These are phyloP conservation scores for Pholis gunnellus DNA, from an alignment of 2,113 vertebrate species.

Conservation along the genomic window DNA sequence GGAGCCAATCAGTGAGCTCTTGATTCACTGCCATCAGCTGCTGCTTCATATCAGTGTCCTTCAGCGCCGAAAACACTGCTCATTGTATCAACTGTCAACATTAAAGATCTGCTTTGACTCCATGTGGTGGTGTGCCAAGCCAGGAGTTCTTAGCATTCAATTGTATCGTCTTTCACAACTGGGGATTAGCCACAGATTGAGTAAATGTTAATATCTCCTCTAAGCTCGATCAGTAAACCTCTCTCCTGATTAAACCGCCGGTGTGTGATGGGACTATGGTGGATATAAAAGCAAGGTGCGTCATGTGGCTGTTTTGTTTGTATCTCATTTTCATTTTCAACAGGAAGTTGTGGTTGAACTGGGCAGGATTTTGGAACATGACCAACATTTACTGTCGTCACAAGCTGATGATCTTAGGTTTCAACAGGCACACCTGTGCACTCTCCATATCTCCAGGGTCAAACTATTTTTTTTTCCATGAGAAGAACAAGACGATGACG, in stretches of 20 bases:
- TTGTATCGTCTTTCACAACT: not conserved
- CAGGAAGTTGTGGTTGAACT: not conserved
- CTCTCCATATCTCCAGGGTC: no score
- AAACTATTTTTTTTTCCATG: not conserved
- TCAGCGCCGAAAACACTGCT: not conserved
- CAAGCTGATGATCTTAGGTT: no score
- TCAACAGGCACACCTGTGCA: no score
- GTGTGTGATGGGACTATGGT: not conserved
- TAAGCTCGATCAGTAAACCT: not conserved
- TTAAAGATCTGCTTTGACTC: not conserved
- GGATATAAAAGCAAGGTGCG: not conserved
- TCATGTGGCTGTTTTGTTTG: not conserved
- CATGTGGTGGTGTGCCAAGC: not conserved
- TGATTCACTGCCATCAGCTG: slow-evolving; percentile 1
- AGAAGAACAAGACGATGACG: no score
- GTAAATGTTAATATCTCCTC: not conserved
- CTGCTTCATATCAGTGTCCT: not conserved
- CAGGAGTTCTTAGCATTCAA: not conserved
- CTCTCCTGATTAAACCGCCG: not conserved
- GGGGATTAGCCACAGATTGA: not conserved
- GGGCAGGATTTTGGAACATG: not conserved
- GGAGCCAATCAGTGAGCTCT: slow-evolving; percentile 10
- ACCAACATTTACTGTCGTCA: no score
- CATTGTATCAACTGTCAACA: not conserved
- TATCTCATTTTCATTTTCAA: not conserved